These are phyloP conservation scores for Coryphaenoides rupestris DNA, from an alignment of 2,113 vertebrate genomes.

Conservation along the genomic window DNA sequence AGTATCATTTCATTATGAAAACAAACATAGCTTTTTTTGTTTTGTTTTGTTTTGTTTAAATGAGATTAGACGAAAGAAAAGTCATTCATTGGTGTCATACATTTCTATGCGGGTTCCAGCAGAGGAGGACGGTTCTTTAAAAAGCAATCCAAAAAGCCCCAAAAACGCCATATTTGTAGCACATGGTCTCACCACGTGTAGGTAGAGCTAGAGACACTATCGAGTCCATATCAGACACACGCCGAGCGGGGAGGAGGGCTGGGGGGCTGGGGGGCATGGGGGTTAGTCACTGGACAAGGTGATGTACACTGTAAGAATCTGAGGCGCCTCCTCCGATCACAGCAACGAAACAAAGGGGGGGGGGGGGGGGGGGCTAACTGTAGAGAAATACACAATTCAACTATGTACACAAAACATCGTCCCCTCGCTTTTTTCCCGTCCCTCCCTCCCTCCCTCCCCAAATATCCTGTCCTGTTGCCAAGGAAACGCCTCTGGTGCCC, in stretches of 20 bases:
- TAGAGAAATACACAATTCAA: constrained; percentile 57
- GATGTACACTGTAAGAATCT: constrained; percentile 27
- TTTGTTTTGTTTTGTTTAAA: no score
- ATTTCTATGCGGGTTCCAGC: constrained; percentile 57
- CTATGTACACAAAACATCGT: constrained; percentile 59
- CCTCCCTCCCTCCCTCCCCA: no score
- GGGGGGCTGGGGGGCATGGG: constrained; percentile 26
- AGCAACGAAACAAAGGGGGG: constrained; percentile 30
- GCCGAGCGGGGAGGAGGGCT: no score
- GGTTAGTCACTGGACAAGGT: constrained; percentile 22
- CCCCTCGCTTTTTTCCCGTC: constrained; percentile 28
- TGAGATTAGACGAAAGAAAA: constrained; percentile 46
- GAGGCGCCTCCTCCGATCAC: constrained; percentile 21
- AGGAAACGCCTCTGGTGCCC: no score
- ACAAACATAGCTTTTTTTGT: constrained; percentile 44
- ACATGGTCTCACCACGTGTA: constrained; percentile 30
- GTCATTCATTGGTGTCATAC: constrained; percentile 74
- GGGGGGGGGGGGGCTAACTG: no score
- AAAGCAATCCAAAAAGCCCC: constrained; percentile 23
- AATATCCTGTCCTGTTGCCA: no score
- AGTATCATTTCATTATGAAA: constrained; percentile 52
- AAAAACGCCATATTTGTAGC: constrained; percentile 32
- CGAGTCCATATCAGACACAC: no score
- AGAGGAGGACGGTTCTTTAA: constrained; percentile 34
- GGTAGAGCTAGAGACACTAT: constrained; percentile 10